Evolutionary conservation across 1,140 invertebrate genomes (phyloP), one percentile per base, ranked within the genome.

Genomic region (Pararge aegeria): DNA sequence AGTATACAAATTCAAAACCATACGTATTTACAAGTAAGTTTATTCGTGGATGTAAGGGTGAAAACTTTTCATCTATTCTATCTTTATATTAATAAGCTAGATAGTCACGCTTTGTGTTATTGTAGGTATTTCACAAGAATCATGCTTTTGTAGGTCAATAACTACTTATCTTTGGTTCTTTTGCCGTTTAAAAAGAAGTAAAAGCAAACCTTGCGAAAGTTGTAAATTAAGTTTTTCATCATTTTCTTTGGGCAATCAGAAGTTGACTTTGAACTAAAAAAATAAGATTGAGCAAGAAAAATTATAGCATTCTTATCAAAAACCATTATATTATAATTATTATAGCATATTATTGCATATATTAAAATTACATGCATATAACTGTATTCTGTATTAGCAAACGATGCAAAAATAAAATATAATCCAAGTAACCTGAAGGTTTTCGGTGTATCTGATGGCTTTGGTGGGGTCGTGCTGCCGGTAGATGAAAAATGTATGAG

Each of bases 391-490:
- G 13, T 40, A 50, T 37, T 52, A 10, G 60, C 60, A 55, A 44
- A 63, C 50, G 16, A 57, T 52, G 54, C 61, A 57, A 46, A 63
- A 63, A 63, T 63, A 63, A 63, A 63, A 52, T 62, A 56, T 53
- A 57, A 56, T 55, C 61, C 55, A 75, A 76, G 55, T 87, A 87
- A 89, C 87, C 87, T 89, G 87, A 89, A 73, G 83, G 64, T 73
- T 89, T 89, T 87, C 87, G 80, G 85, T 89, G 87, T 81, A 87
- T 78, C 80, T 89, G 87, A 88, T 89, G 84, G 73, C 85, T 89
- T 87, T 87, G 87, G 72, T 88, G 87, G 79, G 76, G 87, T 70
- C 83, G 87, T 89, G 87, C 85, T 89, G 85, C 77, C 68, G 77
- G 74, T 89, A 86, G 72, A 89, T 87, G 83, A 77, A 88, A 83